Conservation (phyloP, 1,140 invertebrate genomes). For the Diuraphis noxia region DNA sequence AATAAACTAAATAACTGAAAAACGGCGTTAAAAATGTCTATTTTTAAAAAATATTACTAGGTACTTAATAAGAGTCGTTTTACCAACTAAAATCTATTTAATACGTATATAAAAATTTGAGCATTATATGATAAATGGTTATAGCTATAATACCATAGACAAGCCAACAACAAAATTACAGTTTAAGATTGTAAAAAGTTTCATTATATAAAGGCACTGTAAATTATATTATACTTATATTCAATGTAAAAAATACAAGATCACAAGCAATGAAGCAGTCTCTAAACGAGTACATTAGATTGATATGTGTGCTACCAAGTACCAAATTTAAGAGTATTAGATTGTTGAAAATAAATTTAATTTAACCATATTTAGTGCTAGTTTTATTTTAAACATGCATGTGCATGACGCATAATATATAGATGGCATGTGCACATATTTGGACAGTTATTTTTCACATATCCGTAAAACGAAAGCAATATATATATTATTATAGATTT, state of each 20-base stretch:
- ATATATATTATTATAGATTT: not conserved
- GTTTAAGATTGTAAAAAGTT: not conserved
- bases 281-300: not conserved
- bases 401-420: too few species aligned
- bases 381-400: not conserved
- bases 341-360: not conserved
- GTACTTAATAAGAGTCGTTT: not conserved
- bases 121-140: not conserved
- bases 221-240: not conserved
- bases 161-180: not conserved
- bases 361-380: not conserved
- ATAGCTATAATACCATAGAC: not conserved
- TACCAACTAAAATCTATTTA: not conserved
- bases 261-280: not conserved
- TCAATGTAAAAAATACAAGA: not conserved
- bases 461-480: not conserved
- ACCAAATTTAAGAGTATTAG: not conserved
- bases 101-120: not conserved
- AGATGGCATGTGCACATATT: not conserved
- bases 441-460: not conserved
- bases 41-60: not conserved
- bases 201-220: not conserved
- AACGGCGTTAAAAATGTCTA: slow-evolving; percentile 55
- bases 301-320: not conserved
- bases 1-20: slow-evolving; percentile 57